phyloP scores from a whole-genome alignment of 2,797 vertebrate species.

The Menidia menidia region DNA sequence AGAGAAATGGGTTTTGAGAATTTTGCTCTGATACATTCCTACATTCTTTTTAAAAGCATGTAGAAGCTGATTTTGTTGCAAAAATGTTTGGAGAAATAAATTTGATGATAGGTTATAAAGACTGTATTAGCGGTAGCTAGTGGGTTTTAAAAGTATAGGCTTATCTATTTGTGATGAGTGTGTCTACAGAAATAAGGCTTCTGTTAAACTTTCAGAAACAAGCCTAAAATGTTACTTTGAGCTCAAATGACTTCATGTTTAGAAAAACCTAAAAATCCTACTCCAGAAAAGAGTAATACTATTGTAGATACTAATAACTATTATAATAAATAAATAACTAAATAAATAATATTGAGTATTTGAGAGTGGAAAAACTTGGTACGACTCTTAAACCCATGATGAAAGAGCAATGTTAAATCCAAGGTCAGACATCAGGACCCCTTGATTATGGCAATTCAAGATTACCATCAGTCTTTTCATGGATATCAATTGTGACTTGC shows the following conservation, averaged over 20 bases:
- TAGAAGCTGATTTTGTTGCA: too few relatives aligned
- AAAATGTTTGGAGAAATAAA: background rate
- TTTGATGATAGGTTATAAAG: slow-evolving; percentile 8
- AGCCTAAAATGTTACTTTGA: background rate
- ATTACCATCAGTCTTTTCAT: slow-evolving; percentile 17
- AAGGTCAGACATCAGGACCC: background rate
- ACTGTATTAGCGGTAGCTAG: background rate
- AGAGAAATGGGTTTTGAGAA: slow-evolving; percentile 9
- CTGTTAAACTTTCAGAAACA: background rate
- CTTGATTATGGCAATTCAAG: background rate
- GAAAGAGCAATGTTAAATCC: slow-evolving; percentile 2
- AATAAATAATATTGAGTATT: background rate
- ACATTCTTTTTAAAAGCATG: too few relatives aligned
- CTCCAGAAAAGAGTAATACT: background rate
- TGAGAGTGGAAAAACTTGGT: background rate
- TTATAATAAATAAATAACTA: too few relatives aligned
- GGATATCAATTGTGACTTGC: slow-evolving; percentile 29
- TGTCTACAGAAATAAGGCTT: background rate
- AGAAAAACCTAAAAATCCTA: background rate
- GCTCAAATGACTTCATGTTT: background rate
- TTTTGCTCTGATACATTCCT: background rate
- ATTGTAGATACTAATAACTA: background rate
- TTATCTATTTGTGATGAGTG: background rate
- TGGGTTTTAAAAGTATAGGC: slow-evolving; percentile 5
- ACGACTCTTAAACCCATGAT: background rate